Evolutionary conservation across 2,113 vertebrate genomes (phyloP).

Genomic region (Amblyornis subalaris): DNA sequence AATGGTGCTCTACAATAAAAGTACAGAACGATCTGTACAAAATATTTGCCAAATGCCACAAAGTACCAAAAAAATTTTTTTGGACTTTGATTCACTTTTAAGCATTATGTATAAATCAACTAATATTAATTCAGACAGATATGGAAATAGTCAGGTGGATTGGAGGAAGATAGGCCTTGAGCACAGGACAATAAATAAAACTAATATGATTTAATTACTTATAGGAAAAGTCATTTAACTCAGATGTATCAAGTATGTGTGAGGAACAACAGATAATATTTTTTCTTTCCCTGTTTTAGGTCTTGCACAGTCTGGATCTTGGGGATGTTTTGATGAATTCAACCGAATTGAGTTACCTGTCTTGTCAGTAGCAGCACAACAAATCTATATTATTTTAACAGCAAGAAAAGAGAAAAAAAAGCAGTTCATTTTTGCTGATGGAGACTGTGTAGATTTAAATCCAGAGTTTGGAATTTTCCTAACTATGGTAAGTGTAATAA

Average conservation of each 20-base stretch:
- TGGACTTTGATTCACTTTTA: neutral
- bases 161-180: neutral
- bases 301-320: constrained; percentile 88
- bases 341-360: constrained; percentile 91
- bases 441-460: constrained; percentile 87
- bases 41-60: neutral
- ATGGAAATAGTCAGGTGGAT: neutral
- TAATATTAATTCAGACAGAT: neutral
- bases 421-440: constrained; percentile 88
- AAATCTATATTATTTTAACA: constrained; percentile 88
- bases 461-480: constrained; percentile 91
- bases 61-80: neutral
- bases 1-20: neutral
- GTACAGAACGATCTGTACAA: neutral
- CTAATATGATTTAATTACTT: neutral
- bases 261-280: neutral
- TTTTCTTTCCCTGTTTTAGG: constrained; percentile 68
- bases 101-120: neutral
- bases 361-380: constrained; percentile 89
- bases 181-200: neutral
- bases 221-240: neutral
- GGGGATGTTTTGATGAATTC: constrained; percentile 94
- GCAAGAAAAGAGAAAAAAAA: constrained; percentile 86
- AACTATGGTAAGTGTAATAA: constrained; percentile 81
- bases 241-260: neutral